Base-by-base conservation (phyloP, 1,140 invertebrate species). In the Neodiprion virginianus region DNA sequence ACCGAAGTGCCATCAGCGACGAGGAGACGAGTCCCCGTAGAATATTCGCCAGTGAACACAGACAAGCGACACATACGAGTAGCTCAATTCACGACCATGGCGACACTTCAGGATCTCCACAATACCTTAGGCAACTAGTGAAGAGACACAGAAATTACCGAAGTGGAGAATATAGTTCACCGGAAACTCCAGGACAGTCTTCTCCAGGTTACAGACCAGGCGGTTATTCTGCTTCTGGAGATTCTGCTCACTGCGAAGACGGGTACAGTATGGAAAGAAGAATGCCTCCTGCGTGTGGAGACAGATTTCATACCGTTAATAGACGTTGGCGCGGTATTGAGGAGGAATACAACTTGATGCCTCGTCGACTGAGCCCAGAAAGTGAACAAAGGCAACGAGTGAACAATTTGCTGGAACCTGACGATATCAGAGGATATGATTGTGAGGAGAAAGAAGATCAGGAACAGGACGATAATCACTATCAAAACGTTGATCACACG, bases 11-110 rank as follows among this genome's bases (percentile, higher is more conserved):
- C 53, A 2, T 61, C 53, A 61, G 53, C 8, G 53, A 61, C 53
- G 53, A 61, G n/a, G 53, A 61, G 53, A 61, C n/a, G 4, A 61
- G 53, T 17, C 53, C 53, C 4, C 5, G 53, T 14, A 61, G 53
- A 61, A 61, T 61, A 61, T 61, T 61, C 53, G 53, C 53, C 53
- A 61, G 53, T 61, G 8, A 61, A 61, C 53, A 7, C 53, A 61
- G 53, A 17, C 5, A 17, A 61, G 11, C 53, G 53, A 11, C n/a
- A n/a, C 53, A 4, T 17, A 61, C 11, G 5, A 17, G 53, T 8
- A 40, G 28, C 28, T 40, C 28, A 40, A 40, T 40, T 40, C 28
- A 40, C 28, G 1, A 5, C 28, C 28, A 40, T 40, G 28, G 28
- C 1, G 28, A 40, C 5, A 40, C 28, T 40, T 40, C 28, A 40